Evolutionary conservation across 2,113 vertebrate genomes (phyloP).

Genomic region (Eptesicus fuscus): DNA sequence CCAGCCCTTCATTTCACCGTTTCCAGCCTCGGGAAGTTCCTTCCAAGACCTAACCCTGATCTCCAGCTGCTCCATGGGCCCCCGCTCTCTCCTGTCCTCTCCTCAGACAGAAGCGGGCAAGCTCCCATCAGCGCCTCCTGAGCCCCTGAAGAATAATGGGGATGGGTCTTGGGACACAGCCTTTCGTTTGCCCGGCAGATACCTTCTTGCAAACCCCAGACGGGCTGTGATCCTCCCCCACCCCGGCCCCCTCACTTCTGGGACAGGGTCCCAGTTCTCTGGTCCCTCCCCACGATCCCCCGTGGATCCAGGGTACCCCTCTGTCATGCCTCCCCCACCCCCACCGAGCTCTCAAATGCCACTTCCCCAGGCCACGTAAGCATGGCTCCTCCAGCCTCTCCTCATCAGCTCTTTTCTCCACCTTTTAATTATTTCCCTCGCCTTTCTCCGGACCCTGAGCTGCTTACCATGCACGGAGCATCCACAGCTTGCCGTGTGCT

Average conservation of each 20-base stretch:
- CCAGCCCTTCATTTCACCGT: background rate
- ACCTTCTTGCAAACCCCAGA: background rate
- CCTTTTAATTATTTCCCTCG: slow-evolving; percentile 64
- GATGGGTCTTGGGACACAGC: rapidly evolving
- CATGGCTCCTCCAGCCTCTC: background rate
- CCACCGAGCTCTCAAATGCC: background rate
- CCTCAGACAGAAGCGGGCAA: background rate
- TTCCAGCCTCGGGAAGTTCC: background rate
- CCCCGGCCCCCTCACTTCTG: background rate
- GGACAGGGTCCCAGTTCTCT: background rate
- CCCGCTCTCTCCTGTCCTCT: background rate
- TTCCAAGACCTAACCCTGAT: background rate
- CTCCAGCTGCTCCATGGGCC: background rate
- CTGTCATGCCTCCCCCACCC: too few relatives aligned
- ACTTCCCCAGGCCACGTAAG: background rate
- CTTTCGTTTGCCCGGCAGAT: rapidly evolving
- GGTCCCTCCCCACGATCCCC: rapidly evolving
- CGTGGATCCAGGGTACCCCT: background rate
- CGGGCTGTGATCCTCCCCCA: rapidly evolving
- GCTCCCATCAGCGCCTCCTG: rapidly evolving
- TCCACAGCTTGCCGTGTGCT: background rate
- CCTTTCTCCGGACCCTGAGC: slow-evolving; percentile 48
- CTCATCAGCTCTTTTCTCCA: slow-evolving; percentile 1
- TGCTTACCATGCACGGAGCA: slow-evolving; percentile 65
- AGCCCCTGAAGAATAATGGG: background rate